Conservation (phyloP, 2,888 invertebrate genomes). For the Netelia melanura region DNA sequence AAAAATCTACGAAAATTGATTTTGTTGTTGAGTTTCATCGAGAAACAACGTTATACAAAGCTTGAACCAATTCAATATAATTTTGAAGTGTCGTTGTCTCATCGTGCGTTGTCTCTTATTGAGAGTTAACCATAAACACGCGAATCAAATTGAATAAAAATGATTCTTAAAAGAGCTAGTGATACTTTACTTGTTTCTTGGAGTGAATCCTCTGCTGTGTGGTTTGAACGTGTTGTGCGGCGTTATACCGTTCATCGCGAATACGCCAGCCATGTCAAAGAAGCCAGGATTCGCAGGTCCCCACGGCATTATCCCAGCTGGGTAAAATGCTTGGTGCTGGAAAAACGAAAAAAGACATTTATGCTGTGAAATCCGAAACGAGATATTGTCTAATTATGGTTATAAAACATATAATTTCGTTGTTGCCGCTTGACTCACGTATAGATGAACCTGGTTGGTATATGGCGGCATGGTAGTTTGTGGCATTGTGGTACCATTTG, state of each 20-base stretch:
- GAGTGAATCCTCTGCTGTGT: conserved; percentile 85
- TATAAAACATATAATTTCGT: conserved; percentile 69
- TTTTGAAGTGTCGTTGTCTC: too few relatives aligned
- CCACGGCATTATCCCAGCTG: conserved; percentile 87
- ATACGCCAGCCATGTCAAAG: conserved; percentile 90
- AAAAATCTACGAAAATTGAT: conserved; percentile 11
- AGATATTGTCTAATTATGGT: background rate
- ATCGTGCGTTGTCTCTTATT: background rate
- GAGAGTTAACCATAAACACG: too few relatives aligned
- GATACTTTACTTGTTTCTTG: conserved; percentile 82
- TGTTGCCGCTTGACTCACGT: conserved; percentile 86
- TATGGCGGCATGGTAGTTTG: conserved; percentile 87
- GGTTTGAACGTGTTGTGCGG: conserved; percentile 89
- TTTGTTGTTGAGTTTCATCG: background rate
- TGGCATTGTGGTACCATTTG: conserved; percentile 87
- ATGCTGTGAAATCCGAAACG: conserved; percentile 16
- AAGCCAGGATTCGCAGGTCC: conserved; percentile 85
- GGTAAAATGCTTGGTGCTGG: conserved; percentile 89
- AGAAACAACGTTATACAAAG: background rate
- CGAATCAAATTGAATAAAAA: background rate
- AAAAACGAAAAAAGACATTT: conserved; percentile 68
- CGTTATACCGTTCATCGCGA: conserved; percentile 90
- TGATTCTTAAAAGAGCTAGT: background rate
- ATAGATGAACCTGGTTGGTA: conserved; percentile 88
- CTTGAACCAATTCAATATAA: background rate